A percentile compares a stretch with the other conserved stretches of the same genome.
These are phyloP conservation scores for Brachionus paranguensis DNA, from an alignment of 1,140 invertebrate species.

Conservation along the genomic window DNA sequence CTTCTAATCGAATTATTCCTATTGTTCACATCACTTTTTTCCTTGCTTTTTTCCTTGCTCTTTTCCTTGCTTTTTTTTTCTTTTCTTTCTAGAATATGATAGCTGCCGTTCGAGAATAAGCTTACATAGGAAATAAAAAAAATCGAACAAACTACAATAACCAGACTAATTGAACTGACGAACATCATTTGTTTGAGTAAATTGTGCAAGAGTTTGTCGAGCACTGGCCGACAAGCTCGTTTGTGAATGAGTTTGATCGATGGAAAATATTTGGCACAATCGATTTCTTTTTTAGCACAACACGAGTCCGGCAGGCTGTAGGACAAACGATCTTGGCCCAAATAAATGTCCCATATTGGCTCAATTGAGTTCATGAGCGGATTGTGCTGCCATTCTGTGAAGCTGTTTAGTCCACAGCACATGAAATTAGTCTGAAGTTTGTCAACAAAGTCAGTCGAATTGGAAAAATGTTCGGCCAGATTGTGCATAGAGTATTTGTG, in stretches of 20 bases:
- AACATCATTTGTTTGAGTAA: not conserved
- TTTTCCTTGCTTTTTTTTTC: not conserved
- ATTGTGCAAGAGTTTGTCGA: not conserved
- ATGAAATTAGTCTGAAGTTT: not conserved
- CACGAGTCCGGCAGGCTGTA: conserved; percentile 5
- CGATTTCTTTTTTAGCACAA: not conserved
- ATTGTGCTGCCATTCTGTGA: not conserved
- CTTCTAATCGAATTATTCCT: not conserved
- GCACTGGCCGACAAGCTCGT: not conserved
- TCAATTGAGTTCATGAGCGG: not conserved
- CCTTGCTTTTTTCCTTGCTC: not conserved
- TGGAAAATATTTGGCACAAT: not conserved
- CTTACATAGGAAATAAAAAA: not conserved
- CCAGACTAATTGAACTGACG: not conserved
- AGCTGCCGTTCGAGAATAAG: not conserved
- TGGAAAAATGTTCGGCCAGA: not conserved
- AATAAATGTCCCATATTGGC: not conserved
- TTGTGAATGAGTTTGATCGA: not conserved
- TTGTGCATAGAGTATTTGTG: not conserved
- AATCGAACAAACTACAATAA: not conserved
- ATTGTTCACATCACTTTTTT: not conserved
- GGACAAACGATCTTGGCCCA: not conserved
- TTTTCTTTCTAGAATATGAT: not conserved
- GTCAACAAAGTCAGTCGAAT: not conserved
- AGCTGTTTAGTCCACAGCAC: conserved; percentile 2